Evolutionary conservation across 2,888 invertebrate genomes (phyloP), one percentile per base, ranked within the genome.

Genomic region (Drosophila mimetica): DNA sequence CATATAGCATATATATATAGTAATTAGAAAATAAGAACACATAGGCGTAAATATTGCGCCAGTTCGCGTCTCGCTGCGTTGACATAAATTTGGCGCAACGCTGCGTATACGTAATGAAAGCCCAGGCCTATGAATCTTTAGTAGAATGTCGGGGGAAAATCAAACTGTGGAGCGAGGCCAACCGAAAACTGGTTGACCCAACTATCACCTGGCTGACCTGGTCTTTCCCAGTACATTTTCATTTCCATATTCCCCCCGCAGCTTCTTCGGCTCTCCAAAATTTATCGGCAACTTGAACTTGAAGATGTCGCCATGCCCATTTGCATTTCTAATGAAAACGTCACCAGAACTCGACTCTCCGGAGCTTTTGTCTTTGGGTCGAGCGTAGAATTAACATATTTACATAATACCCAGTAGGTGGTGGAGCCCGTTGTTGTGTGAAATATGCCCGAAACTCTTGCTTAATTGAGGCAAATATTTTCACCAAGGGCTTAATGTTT

Each of bases 241-340:
- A 5, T 16, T 36, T 6, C 16, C 7, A 2, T 6, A 4, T 4
- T 13, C 11, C 25, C 60, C 28, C n/a, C 30, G 25, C 1, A 25
- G 25, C 25, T 25, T 7, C 7, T 5, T 5, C 25, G 16, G 16
- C 28, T 14, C 52, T 20, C 32, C 64, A 63, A 74, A 74, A 78
- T 85, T 86, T 67, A 83, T 84, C 59, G 67, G 50, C 82, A 60
- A 67, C 74, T 85, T 85, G 87, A 84, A 87, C 87, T 87, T 84
- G 87, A 85, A 77, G 60, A 59, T 77, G 71, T 71, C 67, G 74
- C 65, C 73, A 75, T 22, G 42, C 39, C 73, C 42, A 84, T 84
- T 87, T 87, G 79, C 77, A 84, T 87, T 77, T 74, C 55, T 77
- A 84, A 84, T 79, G 76, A 77, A 75, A 61, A 71, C 65, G 63